Evolutionary conservation across 1,140 invertebrate genomes (phyloP).

Genomic region (Mercenaria mercenaria): DNA sequence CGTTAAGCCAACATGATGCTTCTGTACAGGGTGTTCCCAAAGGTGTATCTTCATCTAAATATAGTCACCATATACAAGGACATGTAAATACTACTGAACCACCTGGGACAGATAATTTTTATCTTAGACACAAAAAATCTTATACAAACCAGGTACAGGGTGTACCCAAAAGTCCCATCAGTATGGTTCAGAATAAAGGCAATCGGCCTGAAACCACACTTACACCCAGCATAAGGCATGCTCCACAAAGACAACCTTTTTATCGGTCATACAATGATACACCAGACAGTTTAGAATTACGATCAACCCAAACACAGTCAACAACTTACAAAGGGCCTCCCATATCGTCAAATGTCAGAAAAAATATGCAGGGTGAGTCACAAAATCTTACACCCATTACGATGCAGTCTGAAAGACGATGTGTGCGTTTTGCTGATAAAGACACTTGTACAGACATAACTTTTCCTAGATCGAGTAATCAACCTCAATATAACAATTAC

Average conservation of each 20-base stretch:
- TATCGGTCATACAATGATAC: not conserved
- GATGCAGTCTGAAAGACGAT: not conserved
- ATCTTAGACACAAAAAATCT: not conserved
- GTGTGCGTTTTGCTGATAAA: not conserved
- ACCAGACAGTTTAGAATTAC: not conserved
- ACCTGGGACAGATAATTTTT: not conserved
- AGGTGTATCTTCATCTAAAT: not conserved
- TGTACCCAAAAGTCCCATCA: not conserved
- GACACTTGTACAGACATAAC: not conserved
- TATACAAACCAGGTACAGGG: not conserved
- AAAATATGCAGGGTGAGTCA: not conserved
- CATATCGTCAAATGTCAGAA: not conserved
- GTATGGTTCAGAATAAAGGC: not conserved
- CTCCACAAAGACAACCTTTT: not conserved
- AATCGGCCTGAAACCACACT: not conserved
- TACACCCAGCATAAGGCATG: not conserved
- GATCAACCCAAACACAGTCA: not conserved
- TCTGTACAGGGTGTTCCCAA: not conserved
- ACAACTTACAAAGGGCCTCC: not conserved
- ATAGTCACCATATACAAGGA: not conserved
- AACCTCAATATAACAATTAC: not conserved
- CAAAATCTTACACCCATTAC: not conserved
- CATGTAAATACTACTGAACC: not conserved
- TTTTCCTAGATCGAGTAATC: not conserved
- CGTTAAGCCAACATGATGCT: not conserved